Conservation (phyloP, 2,888 invertebrate genomes). For the Schrankia costaestrigalis region DNA sequence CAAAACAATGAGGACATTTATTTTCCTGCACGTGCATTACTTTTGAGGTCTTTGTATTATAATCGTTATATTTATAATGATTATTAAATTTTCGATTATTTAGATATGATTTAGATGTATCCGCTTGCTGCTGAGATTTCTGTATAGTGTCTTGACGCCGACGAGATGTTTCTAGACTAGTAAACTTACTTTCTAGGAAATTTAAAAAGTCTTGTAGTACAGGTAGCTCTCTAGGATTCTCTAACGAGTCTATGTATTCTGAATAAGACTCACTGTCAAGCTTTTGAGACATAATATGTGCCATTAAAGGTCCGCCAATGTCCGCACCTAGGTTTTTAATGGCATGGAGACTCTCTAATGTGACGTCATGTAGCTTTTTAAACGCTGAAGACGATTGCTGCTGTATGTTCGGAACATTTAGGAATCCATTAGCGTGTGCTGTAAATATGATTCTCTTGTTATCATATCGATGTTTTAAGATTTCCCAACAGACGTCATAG, state of each 20-base stretch:
- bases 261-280: constrained; percentile 17
- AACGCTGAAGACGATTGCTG: constrained; percentile 11
- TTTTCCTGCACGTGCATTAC: too few relatives aligned
- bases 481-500: constrained; percentile 22
- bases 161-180: constrained; percentile 2
- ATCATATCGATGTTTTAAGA: constrained; percentile 22
- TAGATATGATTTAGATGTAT: neutral
- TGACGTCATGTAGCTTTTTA: constrained; percentile 18
- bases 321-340: constrained; percentile 22
- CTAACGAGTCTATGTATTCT: constrained; percentile 15
- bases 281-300: constrained; percentile 18
- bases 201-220: constrained; percentile 12
- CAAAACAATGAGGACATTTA: too few relatives aligned
- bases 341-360: constrained; percentile 19
- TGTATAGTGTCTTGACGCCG: neutral
- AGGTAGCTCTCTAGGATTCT: constrained; percentile 15
- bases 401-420: constrained; percentile 14
- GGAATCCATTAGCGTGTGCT: constrained; percentile 13
- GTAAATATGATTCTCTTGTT: constrained; percentile 8
- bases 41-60: too few relatives aligned
- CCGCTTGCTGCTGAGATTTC: neutral
- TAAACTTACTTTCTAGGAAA: constrained; percentile 22
- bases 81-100: neutral
- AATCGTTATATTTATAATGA: too few relatives aligned
- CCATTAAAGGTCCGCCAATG: constrained; percentile 20